Evolutionary conservation across 2,113 vertebrate species (phyloP), one percentile per base, ranked within the genome.

Genomic region (Boleophthalmus pectinirostris): DNA sequence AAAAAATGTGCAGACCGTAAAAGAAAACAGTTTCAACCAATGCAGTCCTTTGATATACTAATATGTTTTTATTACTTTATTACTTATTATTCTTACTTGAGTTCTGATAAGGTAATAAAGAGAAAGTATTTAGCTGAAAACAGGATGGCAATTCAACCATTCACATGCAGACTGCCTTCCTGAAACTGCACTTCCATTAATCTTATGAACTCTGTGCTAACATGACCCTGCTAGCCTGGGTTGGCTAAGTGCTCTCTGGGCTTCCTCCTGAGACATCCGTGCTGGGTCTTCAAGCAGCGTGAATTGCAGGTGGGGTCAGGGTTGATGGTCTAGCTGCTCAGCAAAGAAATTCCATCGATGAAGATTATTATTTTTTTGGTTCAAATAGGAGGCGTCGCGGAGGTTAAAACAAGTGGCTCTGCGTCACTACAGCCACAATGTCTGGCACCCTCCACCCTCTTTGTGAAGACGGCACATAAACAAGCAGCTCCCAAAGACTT

Each of bases 261-360:
- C 66, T 70, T 74, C 23, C 51, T 21, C 58, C 11, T 16, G 43
- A 21, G 49, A 58, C 35, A 63, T n/a, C 24, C 64, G 29, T 68
- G 16, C 47, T 64, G 67, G 33, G 11, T 25, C 57, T 23, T 53
- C 13, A 66, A 43, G 38, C 67, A 24, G 21, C 45, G 77, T 46
- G 46, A n/a, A 23, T 16, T 7, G 77, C 85, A 89, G 86, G 82
- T 88, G 82, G 51, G 56, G 81, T 45, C 29, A 38, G 46, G 43
- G 58, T 64, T 65, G 82, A 61, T 72, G 20, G 69, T 77, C 70
- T 75, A 73, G 70, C 83, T 73, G 68, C 81, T 83, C 72, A 45
- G 80, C 56, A 81, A 89, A 90, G 77, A 78, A 80, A 87, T 90
- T 90, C 82, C 85, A 79, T 47, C 25, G 23, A 72, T 72, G 38